These are phyloP conservation scores for Drosophila colorata DNA, from an alignment of 2,888 invertebrate genomes.

Conservation along the genomic window DNA sequence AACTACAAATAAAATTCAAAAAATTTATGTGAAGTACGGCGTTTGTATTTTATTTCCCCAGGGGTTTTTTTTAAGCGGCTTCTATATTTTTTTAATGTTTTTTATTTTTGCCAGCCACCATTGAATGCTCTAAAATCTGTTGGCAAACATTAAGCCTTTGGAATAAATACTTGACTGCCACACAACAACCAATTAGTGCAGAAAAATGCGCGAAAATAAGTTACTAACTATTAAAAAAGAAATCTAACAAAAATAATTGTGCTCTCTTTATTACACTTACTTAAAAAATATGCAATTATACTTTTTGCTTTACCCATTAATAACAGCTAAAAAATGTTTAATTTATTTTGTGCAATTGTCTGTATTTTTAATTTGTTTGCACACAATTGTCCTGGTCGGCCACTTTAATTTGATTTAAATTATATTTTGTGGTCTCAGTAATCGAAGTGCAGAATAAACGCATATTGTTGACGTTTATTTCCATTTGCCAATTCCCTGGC, in stretches of 20 bases:
- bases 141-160: neutral
- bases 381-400: no score
- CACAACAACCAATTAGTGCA: neutral
- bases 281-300: neutral
- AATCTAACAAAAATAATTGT: neutral
- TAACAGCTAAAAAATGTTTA: no score
- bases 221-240: neutral
- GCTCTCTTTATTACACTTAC: neutral
- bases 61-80: neutral
- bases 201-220: neutral
- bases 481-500: no score
- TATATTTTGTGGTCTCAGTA: no score
- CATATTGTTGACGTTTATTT: no score
- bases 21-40: slow-evolving; percentile 51
- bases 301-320: no score
- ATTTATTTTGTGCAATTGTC: no score
- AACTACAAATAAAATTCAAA: slow-evolving; percentile 33
- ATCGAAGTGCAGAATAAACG: no score
- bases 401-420: no score
- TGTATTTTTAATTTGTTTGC: no score
- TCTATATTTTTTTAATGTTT: neutral
- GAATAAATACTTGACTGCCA: neutral
- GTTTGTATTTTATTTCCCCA: slow-evolving; percentile 5
- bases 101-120: neutral
- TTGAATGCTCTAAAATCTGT: neutral